A percentile compares a stretch with the other conserved stretches of the same genome.
Evolutionary conservation across 2,888 invertebrate genomes (phyloP).

Genomic region (Apotomis turbidana): DNA sequence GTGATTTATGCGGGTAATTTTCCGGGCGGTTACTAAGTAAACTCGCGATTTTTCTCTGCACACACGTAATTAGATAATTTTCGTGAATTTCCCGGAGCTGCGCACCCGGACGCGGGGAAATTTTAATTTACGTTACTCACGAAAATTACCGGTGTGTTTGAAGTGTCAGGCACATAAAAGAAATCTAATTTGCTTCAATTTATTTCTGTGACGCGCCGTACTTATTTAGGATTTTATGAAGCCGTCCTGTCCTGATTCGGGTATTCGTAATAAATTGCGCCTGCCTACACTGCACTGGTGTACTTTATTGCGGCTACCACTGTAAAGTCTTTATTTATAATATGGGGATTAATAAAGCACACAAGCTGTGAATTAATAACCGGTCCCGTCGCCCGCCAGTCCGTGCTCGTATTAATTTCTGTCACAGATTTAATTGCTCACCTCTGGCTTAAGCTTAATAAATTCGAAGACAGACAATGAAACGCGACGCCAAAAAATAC

Average conservation of each 20-base stretch:
- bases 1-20: constrained; percentile 82
- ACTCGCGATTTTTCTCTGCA: constrained; percentile 81
- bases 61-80: constrained; percentile 82
- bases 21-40: constrained; percentile 80
- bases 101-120: constrained; percentile 48
- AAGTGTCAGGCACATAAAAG: constrained; percentile 39
- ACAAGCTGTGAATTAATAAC: constrained; percentile 70
- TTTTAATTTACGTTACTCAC: constrained; percentile 46
- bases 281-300: constrained; percentile 36
- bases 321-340: constrained; percentile 58
- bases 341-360: constrained; percentile 70
- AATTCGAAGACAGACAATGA: constrained; percentile 79
- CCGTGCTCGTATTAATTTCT: constrained; percentile 78
- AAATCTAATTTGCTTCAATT: constrained; percentile 42
- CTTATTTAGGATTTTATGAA: constrained; percentile 31
- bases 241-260: constrained; percentile 29
- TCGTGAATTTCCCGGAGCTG: constrained; percentile 64
- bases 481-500: constrained; percentile 76
- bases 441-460: constrained; percentile 81
- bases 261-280: constrained; percentile 38
- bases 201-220: constrained; percentile 30
- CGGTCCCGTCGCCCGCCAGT: constrained; percentile 52
- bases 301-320: constrained; percentile 39
- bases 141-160: constrained; percentile 39
- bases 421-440: constrained; percentile 81